Conservation (phyloP, 2,797 vertebrate genomes). For the Echiichthys vipera region DNA sequence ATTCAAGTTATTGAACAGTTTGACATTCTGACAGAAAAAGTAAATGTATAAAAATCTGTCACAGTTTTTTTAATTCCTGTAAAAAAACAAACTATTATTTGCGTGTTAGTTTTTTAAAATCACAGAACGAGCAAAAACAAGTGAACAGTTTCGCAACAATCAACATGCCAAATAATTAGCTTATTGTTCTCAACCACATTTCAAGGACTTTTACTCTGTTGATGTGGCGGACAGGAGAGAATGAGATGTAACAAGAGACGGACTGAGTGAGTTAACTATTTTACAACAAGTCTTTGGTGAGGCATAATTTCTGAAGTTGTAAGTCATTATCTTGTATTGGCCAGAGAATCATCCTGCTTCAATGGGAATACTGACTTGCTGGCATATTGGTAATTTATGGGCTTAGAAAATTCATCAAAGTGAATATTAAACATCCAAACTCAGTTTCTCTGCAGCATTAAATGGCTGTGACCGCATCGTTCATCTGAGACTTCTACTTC, state of each 20-base stretch:
- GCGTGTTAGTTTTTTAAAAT: not conserved
- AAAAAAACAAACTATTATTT: conserved; percentile 11
- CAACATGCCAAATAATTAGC: conserved; percentile 12
- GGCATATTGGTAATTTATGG: conserved; percentile 12
- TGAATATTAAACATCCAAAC: conserved; percentile 19
- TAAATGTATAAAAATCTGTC: conserved; percentile 25
- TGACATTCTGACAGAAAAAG: conserved; percentile 30
- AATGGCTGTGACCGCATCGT: conserved; percentile 5
- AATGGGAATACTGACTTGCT: not conserved
- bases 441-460: not conserved
- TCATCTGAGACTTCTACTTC: not conserved
- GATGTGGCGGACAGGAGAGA: conserved; percentile 4
- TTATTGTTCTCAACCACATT: conserved; percentile 6
- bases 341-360: not conserved
- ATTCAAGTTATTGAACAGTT: conserved; percentile 50
- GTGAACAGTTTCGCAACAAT: conserved; percentile 24
- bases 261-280: conserved; percentile 1
- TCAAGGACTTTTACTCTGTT: not conserved
- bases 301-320: conserved; percentile 17
- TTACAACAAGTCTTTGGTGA: conserved; percentile 42
- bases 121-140: conserved; percentile 14
- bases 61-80: conserved; percentile 7
- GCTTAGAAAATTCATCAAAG: conserved; percentile 11
- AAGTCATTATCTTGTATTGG: not conserved
- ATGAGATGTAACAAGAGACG: not conserved